These are phyloP conservation scores for Copidosoma aretas DNA, from an alignment of 2,888 invertebrate species.

Conservation along the genomic window DNA sequence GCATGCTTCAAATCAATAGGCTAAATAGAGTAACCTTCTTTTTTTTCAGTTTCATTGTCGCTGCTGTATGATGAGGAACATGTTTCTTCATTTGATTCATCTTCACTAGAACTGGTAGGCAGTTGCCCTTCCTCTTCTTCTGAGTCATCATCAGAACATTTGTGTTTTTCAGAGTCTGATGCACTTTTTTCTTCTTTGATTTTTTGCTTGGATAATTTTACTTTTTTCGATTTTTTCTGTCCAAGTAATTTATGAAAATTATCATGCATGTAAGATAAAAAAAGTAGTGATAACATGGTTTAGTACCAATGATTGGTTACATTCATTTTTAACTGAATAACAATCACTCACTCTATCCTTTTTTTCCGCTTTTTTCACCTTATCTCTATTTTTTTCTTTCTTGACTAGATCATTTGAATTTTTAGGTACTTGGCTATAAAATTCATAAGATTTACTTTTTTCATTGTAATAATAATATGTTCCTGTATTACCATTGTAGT, in stretches of 20 bases:
- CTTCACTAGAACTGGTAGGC: neutral
- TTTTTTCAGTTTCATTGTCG: conserved; percentile 52
- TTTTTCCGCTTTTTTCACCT: conserved; percentile 45
- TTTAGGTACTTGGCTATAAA: conserved; percentile 78
- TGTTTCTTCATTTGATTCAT: neutral
- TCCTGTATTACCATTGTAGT: conserved; percentile 86
- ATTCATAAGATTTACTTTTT: conserved; percentile 76
- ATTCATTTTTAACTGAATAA: neutral
- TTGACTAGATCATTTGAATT: conserved; percentile 23
- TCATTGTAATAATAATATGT: conserved; percentile 85
- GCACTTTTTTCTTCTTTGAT: conserved; percentile 19
- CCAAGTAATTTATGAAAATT: neutral
- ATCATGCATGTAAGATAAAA: too few species aligned
- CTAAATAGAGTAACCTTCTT: conserved; percentile 53
- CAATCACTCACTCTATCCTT: conserved; percentile 39
- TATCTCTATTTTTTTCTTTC: conserved; percentile 41
- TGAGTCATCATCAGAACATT: conserved; percentile 66
- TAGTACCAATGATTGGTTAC: neutral
- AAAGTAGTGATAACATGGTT: too few species aligned
- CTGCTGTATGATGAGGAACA: conserved; percentile 47
- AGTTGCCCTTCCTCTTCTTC: conserved; percentile 8
- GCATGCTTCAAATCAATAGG: conserved; percentile 13
- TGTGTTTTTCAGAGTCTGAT: conserved; percentile 68
- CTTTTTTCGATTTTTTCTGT: conserved; percentile 36
- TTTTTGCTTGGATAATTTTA: conserved; percentile 15